These are phyloP conservation scores for Tenthredo mesomela DNA, from an alignment of 2,888 invertebrate species.

Conservation along the genomic window DNA sequence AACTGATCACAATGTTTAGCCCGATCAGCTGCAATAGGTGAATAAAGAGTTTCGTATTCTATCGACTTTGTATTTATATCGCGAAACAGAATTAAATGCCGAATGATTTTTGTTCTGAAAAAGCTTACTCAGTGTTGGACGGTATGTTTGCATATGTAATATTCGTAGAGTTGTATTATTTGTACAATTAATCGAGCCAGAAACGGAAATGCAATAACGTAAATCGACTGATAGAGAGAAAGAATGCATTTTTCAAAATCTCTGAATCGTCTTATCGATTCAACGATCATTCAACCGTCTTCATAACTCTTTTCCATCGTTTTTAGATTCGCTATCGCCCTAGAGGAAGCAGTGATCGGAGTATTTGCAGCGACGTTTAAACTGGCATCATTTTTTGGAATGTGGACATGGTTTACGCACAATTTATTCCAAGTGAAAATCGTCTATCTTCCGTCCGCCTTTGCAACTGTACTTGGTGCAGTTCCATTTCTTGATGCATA, in stretches of 20 bases:
- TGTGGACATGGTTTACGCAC: slow-evolving; percentile 99
- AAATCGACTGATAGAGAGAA: not conserved
- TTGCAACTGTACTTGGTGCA: slow-evolving; percentile 96
- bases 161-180: not conserved
- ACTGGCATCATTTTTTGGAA: slow-evolving; percentile 97
- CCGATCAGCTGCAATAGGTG: slow-evolving; percentile 85
- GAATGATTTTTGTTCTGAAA: slow-evolving; percentile 32
- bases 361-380: slow-evolving; percentile 98
- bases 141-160: slow-evolving; percentile 42
- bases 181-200: not conserved
- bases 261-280: not conserved
- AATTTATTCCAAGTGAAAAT: slow-evolving; percentile 96
- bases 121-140: slow-evolving; percentile 42
- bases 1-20: slow-evolving; percentile 90
- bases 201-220: not conserved
- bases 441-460: slow-evolving; percentile 96
- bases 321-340: slow-evolving; percentile 88
- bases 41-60: slow-evolving; percentile 50
- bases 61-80: not conserved
- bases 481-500: slow-evolving; percentile 98
- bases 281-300: not conserved
- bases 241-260: not conserved
- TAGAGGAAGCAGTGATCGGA: slow-evolving; percentile 94
- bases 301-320: not conserved
- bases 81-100: slow-evolving; percentile 23